A percentile compares a stretch with the other conserved stretches of the same genome.
Conservation (phyloP, 2,797 vertebrate species). For the Darevskia nairensis region DNA sequence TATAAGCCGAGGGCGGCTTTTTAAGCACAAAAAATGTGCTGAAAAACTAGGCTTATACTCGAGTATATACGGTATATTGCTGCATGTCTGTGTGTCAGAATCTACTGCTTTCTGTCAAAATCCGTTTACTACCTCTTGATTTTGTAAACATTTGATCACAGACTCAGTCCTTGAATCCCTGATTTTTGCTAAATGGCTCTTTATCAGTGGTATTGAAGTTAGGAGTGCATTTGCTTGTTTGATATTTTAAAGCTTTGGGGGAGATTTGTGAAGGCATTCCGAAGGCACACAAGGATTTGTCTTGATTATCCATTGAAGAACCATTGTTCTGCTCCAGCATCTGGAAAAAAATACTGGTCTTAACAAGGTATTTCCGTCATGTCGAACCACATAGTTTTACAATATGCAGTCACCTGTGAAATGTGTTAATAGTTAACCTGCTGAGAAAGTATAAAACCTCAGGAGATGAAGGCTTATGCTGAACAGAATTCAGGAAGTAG, state of each 20-base stretch:
- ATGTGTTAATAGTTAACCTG: constrained; percentile 62
- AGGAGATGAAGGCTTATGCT: constrained; percentile 62
- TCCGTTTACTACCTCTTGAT: neutral
- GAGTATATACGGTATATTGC: too few species aligned
- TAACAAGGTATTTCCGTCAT: too few species aligned
- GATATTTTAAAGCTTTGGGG: neutral
- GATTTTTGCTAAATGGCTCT: neutral
- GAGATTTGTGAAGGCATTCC: neutral
- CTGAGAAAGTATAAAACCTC: constrained; percentile 33
- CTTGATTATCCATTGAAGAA: constrained; percentile 27
- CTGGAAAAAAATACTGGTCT: too few species aligned
- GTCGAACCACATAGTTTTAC: constrained; percentile 47
- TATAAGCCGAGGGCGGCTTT: too few species aligned
- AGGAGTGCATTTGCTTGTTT: too few species aligned
- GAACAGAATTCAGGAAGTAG: constrained; percentile 65
- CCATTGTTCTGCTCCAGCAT: constrained; percentile 35
- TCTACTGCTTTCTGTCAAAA: neutral
- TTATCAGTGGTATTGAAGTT: neutral
- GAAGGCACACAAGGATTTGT: neutral
- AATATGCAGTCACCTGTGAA: constrained; percentile 65
- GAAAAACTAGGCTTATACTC: too few species aligned
- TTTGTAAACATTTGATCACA: neutral
- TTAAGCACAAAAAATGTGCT: too few species aligned
- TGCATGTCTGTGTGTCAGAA: neutral
- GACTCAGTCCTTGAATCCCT: neutral